Evolutionary conservation across 2,888 invertebrate species (phyloP), one percentile per base, ranked within the genome.

Genomic region (Adineta ricciae): DNA sequence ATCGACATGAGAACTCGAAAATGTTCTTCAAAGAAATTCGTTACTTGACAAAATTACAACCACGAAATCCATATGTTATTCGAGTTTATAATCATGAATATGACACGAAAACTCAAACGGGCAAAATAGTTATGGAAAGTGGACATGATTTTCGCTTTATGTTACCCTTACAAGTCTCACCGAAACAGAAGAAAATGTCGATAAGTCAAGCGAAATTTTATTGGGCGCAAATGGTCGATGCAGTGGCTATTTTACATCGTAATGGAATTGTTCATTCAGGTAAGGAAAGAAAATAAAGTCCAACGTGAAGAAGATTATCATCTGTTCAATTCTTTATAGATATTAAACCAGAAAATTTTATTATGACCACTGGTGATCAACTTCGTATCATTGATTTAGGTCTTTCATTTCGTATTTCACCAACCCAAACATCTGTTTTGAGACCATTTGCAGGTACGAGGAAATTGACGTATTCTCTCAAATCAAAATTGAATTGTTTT

Each of bases 41-140:
- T 19, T 52, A 50, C 50, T 52, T 83, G 24, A 83, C 52, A 24
- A 83, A 83, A 83, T 83, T 83, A 32, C 49, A 83, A 49, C 5
- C 32, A 21, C 46, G 52, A 24, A 50, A 49, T 49, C 83, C 52
- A 21, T 52, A 83, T 52, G 52, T 83, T 50, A 52, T 52, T 21
- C 49, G 83, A 19, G 52, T 83, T 41, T 83, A 49, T 32, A 52
- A 83, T 83, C 52, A 83, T 50, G 83, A 83, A 32, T 50, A 41
- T 50, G 83, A 83, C 36, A 36, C 19, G 0, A 32, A 36, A 49
- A 52, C 49, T 50, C 49, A 50, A 52, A 50, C 49, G 32, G 83
- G 83, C 32, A 83, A 83, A 83, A 83, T 83, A 50, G 83, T 83
- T 50, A 83, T 83, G 83, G 83, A 83, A 83, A 50, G 11, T 32